Evolutionary conservation across 1,140 invertebrate genomes (phyloP).

Genomic region (Helicorthomorpha holstii): DNA sequence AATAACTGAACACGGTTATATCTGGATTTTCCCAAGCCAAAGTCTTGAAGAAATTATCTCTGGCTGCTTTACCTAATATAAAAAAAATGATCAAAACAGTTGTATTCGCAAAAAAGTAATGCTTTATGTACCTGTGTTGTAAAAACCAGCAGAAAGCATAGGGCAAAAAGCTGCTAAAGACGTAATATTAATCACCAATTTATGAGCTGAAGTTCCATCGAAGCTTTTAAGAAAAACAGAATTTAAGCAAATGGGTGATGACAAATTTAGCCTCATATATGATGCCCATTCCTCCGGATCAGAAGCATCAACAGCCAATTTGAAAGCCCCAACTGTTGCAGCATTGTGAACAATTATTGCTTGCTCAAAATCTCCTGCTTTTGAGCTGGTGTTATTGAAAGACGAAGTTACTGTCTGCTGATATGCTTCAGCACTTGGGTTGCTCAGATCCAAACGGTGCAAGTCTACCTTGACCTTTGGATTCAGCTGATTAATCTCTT

Average conservation of each 20-base stretch:
- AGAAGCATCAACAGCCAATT: constrained; percentile 34
- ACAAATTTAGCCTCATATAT: constrained; percentile 64
- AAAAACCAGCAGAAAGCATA: constrained; percentile 53
- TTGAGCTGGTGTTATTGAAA: constrained; percentile 20
- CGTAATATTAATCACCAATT: constrained; percentile 65
- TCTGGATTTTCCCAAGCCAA: constrained; percentile 64
- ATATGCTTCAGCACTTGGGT: constrained; percentile 26
- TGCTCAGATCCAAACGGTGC: constrained; percentile 38
- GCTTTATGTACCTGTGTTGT: constrained; percentile 48
- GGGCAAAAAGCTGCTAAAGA: constrained; percentile 63
- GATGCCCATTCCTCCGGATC: constrained; percentile 20
- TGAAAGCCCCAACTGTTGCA: constrained; percentile 60
- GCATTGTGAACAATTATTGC: constrained; percentile 76
- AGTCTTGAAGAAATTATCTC: constrained; percentile 74
- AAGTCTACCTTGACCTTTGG: constrained; percentile 17
- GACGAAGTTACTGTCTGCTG: constrained; percentile 28
- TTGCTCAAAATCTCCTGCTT: constrained; percentile 38
- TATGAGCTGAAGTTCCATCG: constrained; percentile 24
- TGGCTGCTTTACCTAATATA: constrained; percentile 41
- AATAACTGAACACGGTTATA: constrained; percentile 69
- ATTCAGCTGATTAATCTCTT: constrained; percentile 20
- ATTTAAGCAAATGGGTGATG: constrained; percentile 58
- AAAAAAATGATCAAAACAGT: background rate
- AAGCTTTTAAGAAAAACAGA: constrained; percentile 47
- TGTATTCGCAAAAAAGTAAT: background rate